Conservation (phyloP, 2,888 invertebrate genomes). For the Apamea anceps region DNA sequence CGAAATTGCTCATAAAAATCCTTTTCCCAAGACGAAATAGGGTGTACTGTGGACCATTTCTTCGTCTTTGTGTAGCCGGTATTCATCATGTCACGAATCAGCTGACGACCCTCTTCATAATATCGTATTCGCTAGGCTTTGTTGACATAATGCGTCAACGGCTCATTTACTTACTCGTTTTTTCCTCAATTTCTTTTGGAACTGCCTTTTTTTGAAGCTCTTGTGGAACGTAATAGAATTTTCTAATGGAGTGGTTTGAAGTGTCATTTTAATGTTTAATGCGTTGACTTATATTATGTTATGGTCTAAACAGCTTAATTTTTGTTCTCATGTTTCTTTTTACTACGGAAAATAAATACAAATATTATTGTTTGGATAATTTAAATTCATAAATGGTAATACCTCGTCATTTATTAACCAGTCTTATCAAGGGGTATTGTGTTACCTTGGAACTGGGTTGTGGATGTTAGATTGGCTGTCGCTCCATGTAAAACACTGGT, state of each 20-base stretch:
- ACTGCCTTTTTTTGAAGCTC: constrained; percentile 16
- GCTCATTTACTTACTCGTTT: constrained; percentile 59
- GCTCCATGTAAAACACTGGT: neutral
- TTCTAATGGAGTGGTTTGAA: constrained; percentile 11
- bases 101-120: constrained; percentile 53
- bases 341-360: neutral
- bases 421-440: neutral
- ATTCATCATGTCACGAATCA: constrained; percentile 58
- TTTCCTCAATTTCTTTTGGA: constrained; percentile 25
- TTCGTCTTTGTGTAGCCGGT: constrained; percentile 37
- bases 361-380: neutral
- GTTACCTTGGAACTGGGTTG: neutral
- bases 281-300: constrained; percentile 4
- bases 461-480: neutral
- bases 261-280: constrained; percentile 21
- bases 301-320: neutral
- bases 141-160: constrained; percentile 60
- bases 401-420: neutral
- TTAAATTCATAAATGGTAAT: neutral
- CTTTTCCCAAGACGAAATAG: constrained; percentile 36
- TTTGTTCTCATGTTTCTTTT: neutral
- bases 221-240: neutral
- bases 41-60: constrained; percentile 31
- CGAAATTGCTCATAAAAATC: constrained; percentile 43
- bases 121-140: constrained; percentile 31